These are phyloP conservation scores for Drosophila robusta DNA, from an alignment of 2,888 invertebrate species.

Conservation along the genomic window DNA sequence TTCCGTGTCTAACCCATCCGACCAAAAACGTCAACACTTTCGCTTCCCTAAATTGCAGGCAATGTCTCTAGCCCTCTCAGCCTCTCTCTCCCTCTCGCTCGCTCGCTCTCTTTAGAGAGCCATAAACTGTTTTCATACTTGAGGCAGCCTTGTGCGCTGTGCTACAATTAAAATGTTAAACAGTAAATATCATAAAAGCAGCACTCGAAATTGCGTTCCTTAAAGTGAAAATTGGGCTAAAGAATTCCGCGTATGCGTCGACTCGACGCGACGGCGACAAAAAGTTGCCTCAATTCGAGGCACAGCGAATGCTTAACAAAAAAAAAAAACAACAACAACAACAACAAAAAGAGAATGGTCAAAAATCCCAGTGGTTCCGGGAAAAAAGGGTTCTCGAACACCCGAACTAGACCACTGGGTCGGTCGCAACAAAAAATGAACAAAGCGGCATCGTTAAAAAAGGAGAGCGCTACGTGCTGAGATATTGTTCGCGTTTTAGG, in stretches of 20 bases:
- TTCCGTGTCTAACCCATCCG: constrained; percentile 13
- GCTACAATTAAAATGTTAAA: constrained; percentile 81
- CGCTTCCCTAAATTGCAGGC: constrained; percentile 32
- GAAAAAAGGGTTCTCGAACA: constrained; percentile 50
- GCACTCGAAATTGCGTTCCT: constrained; percentile 38
- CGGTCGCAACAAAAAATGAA: constrained; percentile 53
- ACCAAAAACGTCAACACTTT: constrained; percentile 60
- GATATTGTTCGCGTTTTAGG: constrained; percentile 33
- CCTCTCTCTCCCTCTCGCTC: background rate
- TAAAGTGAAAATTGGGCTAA: constrained; percentile 48
- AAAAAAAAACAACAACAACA: constrained; percentile 25
- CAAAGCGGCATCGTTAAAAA: constrained; percentile 70
- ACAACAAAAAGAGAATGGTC: constrained; percentile 22
- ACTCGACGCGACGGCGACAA: constrained; percentile 37
- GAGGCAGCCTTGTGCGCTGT: constrained; percentile 23
- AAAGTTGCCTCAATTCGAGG: constrained; percentile 71
- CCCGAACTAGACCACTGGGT: constrained; percentile 73
- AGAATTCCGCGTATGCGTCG: constrained; percentile 41
- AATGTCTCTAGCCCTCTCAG: background rate
- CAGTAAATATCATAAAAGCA: constrained; percentile 65
- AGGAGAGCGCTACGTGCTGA: constrained; percentile 67
- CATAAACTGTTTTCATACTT: constrained; percentile 42
- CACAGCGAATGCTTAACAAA: constrained; percentile 42
- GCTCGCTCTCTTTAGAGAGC: background rate
- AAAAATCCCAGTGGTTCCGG: constrained; percentile 26